Percentiles rank a stretch among this genome's conserved stretches.
Conservation (phyloP, 2,888 invertebrate species). For the Drosophila stalkeri region DNA sequence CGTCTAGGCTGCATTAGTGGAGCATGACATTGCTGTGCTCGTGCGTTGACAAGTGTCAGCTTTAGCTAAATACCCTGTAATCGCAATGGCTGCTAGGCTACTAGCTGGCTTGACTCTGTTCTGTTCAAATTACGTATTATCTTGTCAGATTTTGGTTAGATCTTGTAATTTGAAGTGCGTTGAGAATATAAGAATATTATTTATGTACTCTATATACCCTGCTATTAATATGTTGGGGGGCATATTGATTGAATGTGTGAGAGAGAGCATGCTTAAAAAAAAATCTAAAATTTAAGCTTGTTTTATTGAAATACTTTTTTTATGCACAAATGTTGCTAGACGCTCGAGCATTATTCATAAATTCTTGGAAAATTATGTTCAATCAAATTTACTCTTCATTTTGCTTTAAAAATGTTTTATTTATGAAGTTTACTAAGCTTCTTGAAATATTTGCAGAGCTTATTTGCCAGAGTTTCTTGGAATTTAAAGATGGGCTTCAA, state of each 20-base stretch:
- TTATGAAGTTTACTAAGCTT: not conserved
- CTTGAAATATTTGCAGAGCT: not conserved
- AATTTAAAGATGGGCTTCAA: not conserved
- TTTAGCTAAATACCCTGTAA: constrained; percentile 26
- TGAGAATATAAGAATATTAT: not conserved
- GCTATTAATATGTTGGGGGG: not conserved
- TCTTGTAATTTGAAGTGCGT: not conserved
- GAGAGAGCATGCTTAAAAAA: not conserved
- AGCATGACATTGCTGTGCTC: constrained; percentile 21
- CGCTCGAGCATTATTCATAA: not conserved
- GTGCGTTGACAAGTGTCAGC: constrained; percentile 34
- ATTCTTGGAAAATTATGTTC: not conserved
- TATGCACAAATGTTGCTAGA: not conserved
- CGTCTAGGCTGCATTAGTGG: constrained; percentile 9
- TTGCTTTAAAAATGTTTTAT: not conserved
- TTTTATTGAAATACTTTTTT: not conserved
- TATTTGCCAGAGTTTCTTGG: not conserved
- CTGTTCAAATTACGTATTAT: not conserved
- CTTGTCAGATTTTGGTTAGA: not conserved
- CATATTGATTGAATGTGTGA: no score
- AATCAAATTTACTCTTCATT: not conserved
- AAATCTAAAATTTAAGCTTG: no score
- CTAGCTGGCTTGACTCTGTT: not conserved
- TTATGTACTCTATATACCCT: not conserved
- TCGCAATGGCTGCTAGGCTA: not conserved